Evolutionary conservation across 2,888 invertebrate genomes (phyloP), one percentile per base, ranked within the genome.

Genomic region (Ormia ochracea): DNA sequence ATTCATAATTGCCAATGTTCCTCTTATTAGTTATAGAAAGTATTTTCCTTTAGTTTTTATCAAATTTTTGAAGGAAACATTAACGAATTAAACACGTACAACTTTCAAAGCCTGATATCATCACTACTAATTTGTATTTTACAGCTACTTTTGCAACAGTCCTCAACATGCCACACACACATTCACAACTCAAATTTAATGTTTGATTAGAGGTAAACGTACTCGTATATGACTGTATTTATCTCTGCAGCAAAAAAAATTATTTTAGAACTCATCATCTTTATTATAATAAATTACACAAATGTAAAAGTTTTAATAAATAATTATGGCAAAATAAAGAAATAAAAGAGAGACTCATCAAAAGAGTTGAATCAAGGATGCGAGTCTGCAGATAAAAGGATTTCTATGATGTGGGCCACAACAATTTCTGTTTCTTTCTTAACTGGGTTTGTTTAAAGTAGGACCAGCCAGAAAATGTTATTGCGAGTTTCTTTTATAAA

Each of bases 351-450:
- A 54, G 21, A 31, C 54, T n/a, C n/a, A n/a, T 19, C 43, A n/a
- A 68, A 68, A 54, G 31, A 41, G 21, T 54, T 14, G 10, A 52
- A 28, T 66, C 28, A 26, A 52, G 41, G 17, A 66, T 36, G 21
- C n/a, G n/a, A n/a, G n/a, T n/a, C n/a, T 45, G 21, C 3, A 50
- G 21, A 36, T 23, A 21, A 50, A 48, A 36, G 23, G 23, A 50
- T 26, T 23, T 33, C 28, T 59, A 26, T 3, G 28, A 61, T 28
- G 59, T 43, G 19, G 26, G n/a, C 2, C 59, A 61, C 7, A 43
- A 61, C 4, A 43, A 31, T 19, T 43, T 59, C 4, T 31, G 9
- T 61, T 61, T 31, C 6, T 61, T 61, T 33, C 14, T 19, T 7
- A n/a, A 45, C n/a, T 61, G 7, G 41, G 9, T 41, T 38, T 14